Evolutionary conservation across 2,797 vertebrate species (phyloP), one percentile per base, ranked within the genome.

Genomic region (Selene dorsalis): DNA sequence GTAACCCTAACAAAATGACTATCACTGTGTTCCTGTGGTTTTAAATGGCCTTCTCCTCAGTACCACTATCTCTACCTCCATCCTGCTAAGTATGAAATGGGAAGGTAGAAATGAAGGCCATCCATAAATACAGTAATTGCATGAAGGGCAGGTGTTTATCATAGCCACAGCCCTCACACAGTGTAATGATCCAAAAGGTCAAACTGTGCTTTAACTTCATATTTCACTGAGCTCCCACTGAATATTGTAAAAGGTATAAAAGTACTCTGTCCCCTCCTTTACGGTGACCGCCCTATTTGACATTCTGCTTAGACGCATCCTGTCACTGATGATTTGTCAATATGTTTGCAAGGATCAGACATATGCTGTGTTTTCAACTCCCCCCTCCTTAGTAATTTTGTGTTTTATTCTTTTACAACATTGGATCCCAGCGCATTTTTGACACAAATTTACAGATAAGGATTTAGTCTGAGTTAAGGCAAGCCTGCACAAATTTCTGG

Each of bases 1-100:
- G 88, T 94, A 94, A 94, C 92, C 92, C 91, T 91, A 93, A 92
- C 90, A 91, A 92, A 93, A 92, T 91, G 91, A 91, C 92, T 86
- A 86, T 91, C 87, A 79, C 90, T 91, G 88, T 89, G 91, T 92
- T 91, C 84, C 89, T 89, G 87, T 91, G 87, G 77, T 87, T 91
- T 90, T 87, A 87, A 91, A 90, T 87, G 88, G 86, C 88, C 86
- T 76, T 80, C 86, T 84, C 73, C 85, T 88, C 79, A 75, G 75
- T 82, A 84, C 80, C 84, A 75, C 87, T 87, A 69, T 88, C 88
- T 90, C 85, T 59, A 20, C 85, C 76, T 82, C 87, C 84, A 89
- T 89, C 77, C 85, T 86, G 78, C 77, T 86, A 88, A 62, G 48
- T 86, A 76, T 79, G 79, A 90, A 88, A 88, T 82, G 79, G 75